Evolutionary conservation across 2,888 invertebrate genomes (phyloP).

Genomic region (Argyra leucocephala): DNA sequence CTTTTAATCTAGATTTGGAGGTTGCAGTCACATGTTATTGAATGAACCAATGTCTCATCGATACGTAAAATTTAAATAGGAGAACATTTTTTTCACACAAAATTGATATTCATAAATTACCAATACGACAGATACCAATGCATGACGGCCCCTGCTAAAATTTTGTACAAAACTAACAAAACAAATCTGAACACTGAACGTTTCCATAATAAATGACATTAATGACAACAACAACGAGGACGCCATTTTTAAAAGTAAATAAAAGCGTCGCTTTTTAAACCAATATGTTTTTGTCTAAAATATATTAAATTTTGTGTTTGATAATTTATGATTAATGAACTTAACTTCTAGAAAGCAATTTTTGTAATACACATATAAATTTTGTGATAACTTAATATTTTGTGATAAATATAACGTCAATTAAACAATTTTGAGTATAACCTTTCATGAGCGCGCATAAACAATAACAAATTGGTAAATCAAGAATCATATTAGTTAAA

Average conservation of each 20-base stretch:
- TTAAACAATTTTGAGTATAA: neutral
- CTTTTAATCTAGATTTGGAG: too few species aligned
- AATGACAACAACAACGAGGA: neutral
- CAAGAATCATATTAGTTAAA: neutral
- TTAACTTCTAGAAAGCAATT: neutral
- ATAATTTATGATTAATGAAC: neutral
- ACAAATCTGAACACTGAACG: too few species aligned
- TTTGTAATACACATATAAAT: constrained; percentile 1
- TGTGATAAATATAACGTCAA: constrained; percentile 3
- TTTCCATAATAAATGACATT: too few species aligned
- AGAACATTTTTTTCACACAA: too few species aligned
- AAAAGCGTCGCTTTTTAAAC: constrained; percentile 1
- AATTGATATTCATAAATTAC: too few species aligned
- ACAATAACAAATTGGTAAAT: neutral
- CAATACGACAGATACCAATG: too few species aligned
- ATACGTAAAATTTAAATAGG: too few species aligned
- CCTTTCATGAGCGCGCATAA: constrained; percentile 4
- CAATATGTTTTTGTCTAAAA: constrained; percentile 4
- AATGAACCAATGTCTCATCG: too few species aligned
- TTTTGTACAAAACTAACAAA: too few species aligned
- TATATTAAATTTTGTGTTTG: constrained; percentile 6
- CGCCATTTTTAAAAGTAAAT: constrained; percentile 2
- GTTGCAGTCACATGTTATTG: too few species aligned
- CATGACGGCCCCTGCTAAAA: too few species aligned
- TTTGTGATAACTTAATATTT: neutral